Evolutionary conservation across 2,888 invertebrate species (phyloP).

Genomic region (Eucera pruinosa): DNA sequence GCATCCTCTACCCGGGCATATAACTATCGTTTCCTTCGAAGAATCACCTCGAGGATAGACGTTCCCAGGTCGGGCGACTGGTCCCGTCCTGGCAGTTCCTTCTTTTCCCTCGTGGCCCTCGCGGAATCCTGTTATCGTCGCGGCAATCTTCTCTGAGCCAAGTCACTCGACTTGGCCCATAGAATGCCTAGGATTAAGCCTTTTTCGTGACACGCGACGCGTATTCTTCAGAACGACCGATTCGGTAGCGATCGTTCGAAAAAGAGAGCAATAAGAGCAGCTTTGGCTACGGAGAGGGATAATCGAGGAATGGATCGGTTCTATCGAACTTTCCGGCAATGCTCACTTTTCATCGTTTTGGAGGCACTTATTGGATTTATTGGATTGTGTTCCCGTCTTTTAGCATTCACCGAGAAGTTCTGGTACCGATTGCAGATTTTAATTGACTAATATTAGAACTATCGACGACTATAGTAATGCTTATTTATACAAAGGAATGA

Average conservation of each 20-base stretch:
- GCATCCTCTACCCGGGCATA: conserved; percentile 31
- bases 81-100: conserved; percentile 61
- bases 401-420: not conserved
- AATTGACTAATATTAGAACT: no score
- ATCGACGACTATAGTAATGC: no score
- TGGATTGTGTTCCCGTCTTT: not conserved
- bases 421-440: not conserved
- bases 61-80: conserved; percentile 73
- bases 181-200: conserved; percentile 71
- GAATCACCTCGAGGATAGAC: conserved; percentile 67
- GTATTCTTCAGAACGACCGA: conserved; percentile 39
- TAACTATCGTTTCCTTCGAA: conserved; percentile 59
- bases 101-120: conserved; percentile 66
- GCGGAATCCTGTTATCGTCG: conserved; percentile 74
- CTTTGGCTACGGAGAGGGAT: not conserved
- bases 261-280: not conserved
- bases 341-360: conserved; percentile 16
- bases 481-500: no score
- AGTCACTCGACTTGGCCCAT: conserved; percentile 58
- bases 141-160: conserved; percentile 67
- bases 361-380: not conserved
- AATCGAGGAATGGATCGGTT: conserved; percentile 19
- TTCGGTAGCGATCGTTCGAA: conserved; percentile 41
- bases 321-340: conserved; percentile 13
- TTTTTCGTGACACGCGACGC: conserved; percentile 66